phyloP scores from a whole-genome alignment of 1,140 invertebrate species.

The Hyphantria cunea region DNA sequence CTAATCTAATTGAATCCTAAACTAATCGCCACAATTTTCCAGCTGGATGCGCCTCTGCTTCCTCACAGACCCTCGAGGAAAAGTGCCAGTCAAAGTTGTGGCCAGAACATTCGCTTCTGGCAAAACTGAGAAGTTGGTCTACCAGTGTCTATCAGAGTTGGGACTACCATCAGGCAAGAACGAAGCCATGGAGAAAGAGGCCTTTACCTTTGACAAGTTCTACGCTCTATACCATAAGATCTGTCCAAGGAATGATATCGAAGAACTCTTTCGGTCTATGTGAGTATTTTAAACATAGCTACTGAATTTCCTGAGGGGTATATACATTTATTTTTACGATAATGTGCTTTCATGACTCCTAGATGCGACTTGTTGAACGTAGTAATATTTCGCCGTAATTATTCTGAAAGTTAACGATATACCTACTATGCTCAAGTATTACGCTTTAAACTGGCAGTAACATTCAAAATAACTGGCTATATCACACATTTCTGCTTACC shows the following conservation, averaged over 20 bases:
- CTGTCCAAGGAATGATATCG: conserved; percentile 99
- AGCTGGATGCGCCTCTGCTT: conserved; percentile 99
- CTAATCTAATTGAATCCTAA: too few relatives aligned
- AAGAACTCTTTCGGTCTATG: conserved; percentile 98
- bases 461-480: too few relatives aligned
- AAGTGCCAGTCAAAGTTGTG: conserved; percentile 98
- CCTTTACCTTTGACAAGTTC: conserved; percentile 99
- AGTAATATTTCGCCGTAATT: too few relatives aligned
- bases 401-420: too few relatives aligned
- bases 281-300: too few relatives aligned
- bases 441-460: too few relatives aligned
- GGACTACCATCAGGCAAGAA: conserved; percentile 97
- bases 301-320: too few relatives aligned
- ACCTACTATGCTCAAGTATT: too few relatives aligned
- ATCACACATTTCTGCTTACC: too few relatives aligned
- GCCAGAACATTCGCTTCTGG: conserved; percentile 98
- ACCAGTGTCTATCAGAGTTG: conserved; percentile 97
- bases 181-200: conserved; percentile 96
- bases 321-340: too few relatives aligned
- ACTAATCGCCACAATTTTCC: conserved; percentile 32
- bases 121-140: conserved; percentile 97
- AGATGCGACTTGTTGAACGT: too few relatives aligned
- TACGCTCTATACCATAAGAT: conserved; percentile 99
- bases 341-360: too few relatives aligned
- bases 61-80: conserved; percentile 94